phyloP scores from a whole-genome alignment of 2,888 invertebrate genomes.

The Tinea trinotella region DNA sequence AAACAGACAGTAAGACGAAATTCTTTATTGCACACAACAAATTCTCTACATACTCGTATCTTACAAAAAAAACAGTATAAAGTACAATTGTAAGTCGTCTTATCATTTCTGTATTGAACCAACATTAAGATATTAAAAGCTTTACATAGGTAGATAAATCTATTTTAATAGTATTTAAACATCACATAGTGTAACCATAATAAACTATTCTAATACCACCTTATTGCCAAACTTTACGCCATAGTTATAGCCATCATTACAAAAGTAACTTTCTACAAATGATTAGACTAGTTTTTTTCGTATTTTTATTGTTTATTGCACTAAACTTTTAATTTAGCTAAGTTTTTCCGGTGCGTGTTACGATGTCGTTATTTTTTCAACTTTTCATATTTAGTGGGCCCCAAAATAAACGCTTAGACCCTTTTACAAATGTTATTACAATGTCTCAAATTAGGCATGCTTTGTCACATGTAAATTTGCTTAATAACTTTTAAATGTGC shows the following conservation, averaged over 20 bases:
- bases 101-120: too few relatives aligned
- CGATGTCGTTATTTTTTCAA: constrained; percentile 56
- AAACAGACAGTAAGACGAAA: too few relatives aligned
- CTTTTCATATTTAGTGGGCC: constrained; percentile 51
- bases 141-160: too few relatives aligned
- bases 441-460: constrained; percentile 51
- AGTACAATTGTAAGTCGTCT: too few relatives aligned
- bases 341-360: constrained; percentile 62
- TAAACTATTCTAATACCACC: constrained; percentile 3
- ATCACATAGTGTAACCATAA: neutral
- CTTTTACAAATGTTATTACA: constrained; percentile 54
- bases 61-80: too few relatives aligned
- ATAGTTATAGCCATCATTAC: constrained; percentile 15
- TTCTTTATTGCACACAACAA: too few relatives aligned
- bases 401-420: constrained; percentile 23
- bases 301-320: constrained; percentile 66
- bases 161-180: neutral
- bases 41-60: too few relatives aligned
- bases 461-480: constrained; percentile 26
- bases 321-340: constrained; percentile 68
- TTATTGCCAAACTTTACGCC: constrained; percentile 13
- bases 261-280: neutral
- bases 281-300: neutral
- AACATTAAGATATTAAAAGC: too few relatives aligned
- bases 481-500: neutral